These are phyloP conservation scores for Hiodon tergisus DNA, from an alignment of 2,113 vertebrate genomes.

Conservation along the genomic window DNA sequence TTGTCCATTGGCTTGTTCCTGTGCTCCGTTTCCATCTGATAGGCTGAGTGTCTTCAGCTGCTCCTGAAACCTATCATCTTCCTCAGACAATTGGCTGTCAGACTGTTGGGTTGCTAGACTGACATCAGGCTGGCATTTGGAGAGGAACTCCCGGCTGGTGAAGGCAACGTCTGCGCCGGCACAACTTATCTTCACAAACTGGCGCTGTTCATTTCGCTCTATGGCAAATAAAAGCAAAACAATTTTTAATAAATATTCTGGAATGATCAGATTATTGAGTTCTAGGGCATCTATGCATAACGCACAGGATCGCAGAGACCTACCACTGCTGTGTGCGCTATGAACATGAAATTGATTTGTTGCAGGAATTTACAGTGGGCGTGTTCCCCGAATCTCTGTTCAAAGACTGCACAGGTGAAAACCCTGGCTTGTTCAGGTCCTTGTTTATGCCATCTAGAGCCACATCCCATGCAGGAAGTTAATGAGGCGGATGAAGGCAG, in stretches of 20 bases:
- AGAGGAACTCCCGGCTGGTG: slow-evolving; percentile 63
- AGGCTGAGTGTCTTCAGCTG: slow-evolving; percentile 38
- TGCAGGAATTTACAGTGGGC: too few species aligned
- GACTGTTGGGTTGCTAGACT: background rate
- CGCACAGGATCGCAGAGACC: too few species aligned
- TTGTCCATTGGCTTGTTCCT: slow-evolving; percentile 38
- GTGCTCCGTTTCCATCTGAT: slow-evolving; percentile 30
- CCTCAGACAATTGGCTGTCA: slow-evolving; percentile 8
- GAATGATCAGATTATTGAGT: background rate
- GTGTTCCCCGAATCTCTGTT: too few species aligned
- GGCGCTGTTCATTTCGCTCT: slow-evolving; percentile 50
- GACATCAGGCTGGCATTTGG: slow-evolving; percentile 47
- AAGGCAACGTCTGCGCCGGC: slow-evolving; percentile 54
- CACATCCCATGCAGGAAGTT: too few species aligned
- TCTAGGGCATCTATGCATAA: too few species aligned
- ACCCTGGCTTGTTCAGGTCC: too few species aligned
- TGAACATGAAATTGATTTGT: too few species aligned
- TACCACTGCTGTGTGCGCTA: too few species aligned
- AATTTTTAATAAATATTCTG: background rate
- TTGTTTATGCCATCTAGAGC: too few species aligned
- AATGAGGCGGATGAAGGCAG: background rate
- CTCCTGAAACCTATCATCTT: slow-evolving; percentile 28
- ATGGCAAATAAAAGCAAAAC: slow-evolving; percentile 6
- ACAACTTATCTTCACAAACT: slow-evolving; percentile 34
- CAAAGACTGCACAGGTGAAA: background rate